These are phyloP conservation scores for Macroteleia sp. DNA, from an alignment of 2,888 invertebrate genomes.

Conservation along the genomic window DNA sequence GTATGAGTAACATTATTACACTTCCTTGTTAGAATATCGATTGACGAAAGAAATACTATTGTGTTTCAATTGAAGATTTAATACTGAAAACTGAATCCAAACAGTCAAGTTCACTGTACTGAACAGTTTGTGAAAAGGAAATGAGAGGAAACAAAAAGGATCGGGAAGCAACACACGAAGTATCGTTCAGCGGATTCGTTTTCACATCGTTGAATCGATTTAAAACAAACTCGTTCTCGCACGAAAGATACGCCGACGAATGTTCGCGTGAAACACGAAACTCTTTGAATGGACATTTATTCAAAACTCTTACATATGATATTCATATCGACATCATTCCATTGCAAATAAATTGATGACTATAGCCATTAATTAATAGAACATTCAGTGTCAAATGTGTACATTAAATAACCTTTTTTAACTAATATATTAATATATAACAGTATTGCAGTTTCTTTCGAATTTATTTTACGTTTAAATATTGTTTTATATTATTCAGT, in stretches of 20 bases:
- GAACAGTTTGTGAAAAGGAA: slow-evolving; percentile 11
- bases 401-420: too few relatives aligned
- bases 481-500: too few relatives aligned
- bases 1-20: too few relatives aligned
- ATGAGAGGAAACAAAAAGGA: neutral
- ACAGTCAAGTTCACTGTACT: slow-evolving; percentile 49
- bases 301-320: slow-evolving; percentile 28
- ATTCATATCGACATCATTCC: too few relatives aligned
- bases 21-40: too few relatives aligned
- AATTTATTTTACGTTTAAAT: too few relatives aligned
- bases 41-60: slow-evolving; percentile 20
- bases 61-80: slow-evolving; percentile 36
- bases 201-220: slow-evolving; percentile 57
- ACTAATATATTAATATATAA: too few relatives aligned
- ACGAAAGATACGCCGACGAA: slow-evolving; percentile 41
- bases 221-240: slow-evolving; percentile 51
- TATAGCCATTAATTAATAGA: too few relatives aligned
- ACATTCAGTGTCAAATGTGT: too few relatives aligned
- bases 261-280: slow-evolving; percentile 60
- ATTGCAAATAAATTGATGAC: too few relatives aligned
- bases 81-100: slow-evolving; percentile 23
- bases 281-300: slow-evolving; percentile 45
- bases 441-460: too few relatives aligned
- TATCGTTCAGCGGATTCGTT: slow-evolving; percentile 50
- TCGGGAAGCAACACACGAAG: slow-evolving; percentile 24